Conservation (phyloP, 2,888 invertebrate species). For the Dimorphilus gyrociliatus region DNA sequence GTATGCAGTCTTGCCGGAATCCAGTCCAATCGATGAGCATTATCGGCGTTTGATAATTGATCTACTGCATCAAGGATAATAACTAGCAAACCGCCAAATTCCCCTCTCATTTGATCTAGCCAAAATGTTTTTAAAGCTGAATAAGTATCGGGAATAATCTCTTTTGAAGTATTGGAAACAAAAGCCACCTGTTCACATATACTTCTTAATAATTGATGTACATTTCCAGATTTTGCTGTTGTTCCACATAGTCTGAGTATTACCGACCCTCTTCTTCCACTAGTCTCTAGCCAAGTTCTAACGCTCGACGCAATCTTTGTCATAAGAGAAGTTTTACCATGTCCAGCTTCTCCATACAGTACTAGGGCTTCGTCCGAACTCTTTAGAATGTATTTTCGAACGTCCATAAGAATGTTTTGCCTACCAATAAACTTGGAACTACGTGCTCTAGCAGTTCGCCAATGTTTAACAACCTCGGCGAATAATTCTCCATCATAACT, state of each 20-base stretch:
- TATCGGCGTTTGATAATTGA: conserved; percentile 7
- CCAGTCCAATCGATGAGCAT: conserved; percentile 8
- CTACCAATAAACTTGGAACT: conserved; percentile 15
- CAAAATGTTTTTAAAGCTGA: conserved; percentile 7
- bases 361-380: conserved; percentile 15
- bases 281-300: conserved; percentile 3
- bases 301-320: conserved; percentile 7
- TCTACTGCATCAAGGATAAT: conserved; percentile 9
- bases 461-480: conserved; percentile 17
- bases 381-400: conserved; percentile 12
- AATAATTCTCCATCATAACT: conserved; percentile 14
- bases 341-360: conserved; percentile 19
- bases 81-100: conserved; percentile 8
- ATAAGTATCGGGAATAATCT: conserved; percentile 6
- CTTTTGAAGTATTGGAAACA: conserved; percentile 5
- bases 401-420: conserved; percentile 12
- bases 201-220: conserved; percentile 5
- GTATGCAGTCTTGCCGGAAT: conserved; percentile 7
- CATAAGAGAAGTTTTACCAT: conserved; percentile 9
- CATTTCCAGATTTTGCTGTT: conserved; percentile 5
- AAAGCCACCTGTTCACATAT: conserved; percentile 9
- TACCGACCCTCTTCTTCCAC: conserved; percentile 2
- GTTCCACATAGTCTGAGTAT: conserved; percentile 8
- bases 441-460: conserved; percentile 11
- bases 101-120: conserved; percentile 7